Base-by-base conservation (phyloP, 2,113 vertebrate genomes). In the Pygathrix nemaeus region DNA sequence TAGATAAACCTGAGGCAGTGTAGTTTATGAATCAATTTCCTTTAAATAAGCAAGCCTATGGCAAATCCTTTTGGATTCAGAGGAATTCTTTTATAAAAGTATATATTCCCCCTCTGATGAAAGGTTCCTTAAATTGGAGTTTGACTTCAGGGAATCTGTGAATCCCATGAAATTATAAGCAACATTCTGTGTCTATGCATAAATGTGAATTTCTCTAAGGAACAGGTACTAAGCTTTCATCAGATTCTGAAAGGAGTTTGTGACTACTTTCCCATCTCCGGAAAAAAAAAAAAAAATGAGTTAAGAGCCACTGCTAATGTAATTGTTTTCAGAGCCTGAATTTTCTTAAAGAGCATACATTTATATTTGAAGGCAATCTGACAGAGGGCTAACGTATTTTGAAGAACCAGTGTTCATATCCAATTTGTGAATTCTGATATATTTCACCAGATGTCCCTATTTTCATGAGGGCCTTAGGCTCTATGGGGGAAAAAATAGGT, bases 71-170 rank as follows among this genome's bases (percentile, higher is more conserved):
- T 83, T 70, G 70, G 38, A 50, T 83, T 97, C 61, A 93, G 80
- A 95, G n/a, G 9, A 96, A 92, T 90, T 92, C 11, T 88, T 66
- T 95, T 92, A 82, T 85, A 80, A 59, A 97, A 96, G 30, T 72
- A 75, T 89, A 79, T 84, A 96, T 55, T 93, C 21, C 94, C 35
- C 43, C 81, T 85, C 35, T 91, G 38, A 94, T 88, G 35, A 91
- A 95, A 93, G 16, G 21, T 30, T 94, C 72, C 68, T 92, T 89
- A 89, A 78, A 59, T 81, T 94, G 59, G 82, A n/a, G 3, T 75
- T 92, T 96, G 78, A 43, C 66, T 92, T 64, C 13, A 66, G 66
- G 50, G 76, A 66, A 90, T 90, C 35, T 73, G 35, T 57, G n/a
- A 88, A 70, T 91, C 70, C 59, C 43, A 18, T 81, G 66, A 86